Evolutionary conservation across 1,140 invertebrate species (phyloP), one percentile per base, ranked within the genome.

Genomic region (Delia radicum): DNA sequence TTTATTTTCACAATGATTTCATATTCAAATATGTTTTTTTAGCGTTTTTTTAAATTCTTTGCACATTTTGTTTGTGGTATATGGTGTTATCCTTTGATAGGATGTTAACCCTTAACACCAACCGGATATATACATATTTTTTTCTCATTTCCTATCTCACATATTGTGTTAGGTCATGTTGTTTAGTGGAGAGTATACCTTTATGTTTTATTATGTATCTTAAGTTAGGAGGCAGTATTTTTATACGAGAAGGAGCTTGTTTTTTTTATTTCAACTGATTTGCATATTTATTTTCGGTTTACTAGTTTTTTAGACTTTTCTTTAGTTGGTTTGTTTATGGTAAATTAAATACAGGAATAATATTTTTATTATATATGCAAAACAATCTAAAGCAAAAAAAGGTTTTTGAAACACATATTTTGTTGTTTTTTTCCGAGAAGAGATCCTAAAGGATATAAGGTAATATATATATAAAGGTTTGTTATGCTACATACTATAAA

Each of bases 291-390:
- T n/a, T 65, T 21, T 6, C 15, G 27, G 2, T 28, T 33, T 21
- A 4, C 31, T 33, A 33, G 31, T 33, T 33, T 33, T 33, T 4
- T 33, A 33, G 31, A 33, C 12, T 69, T 3, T 69, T 18, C 65
- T 28, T 3, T 29, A 3, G n/a, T 7, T 31, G 29, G 15, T 67
- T 29, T 63, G n/a, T 63, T 67, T 28, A 18, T 69, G 65, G 6
- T 69, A 69, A 69, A 69, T 69, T 33, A 21, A 37, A 55, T 33
- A 69, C 29, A 69, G 65, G 29, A 29, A 69, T 33, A 69, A 33
- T 69, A 29, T 67, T 67, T 67, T 67, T 28, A 67, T 67, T 55
- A n/a, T 67, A 29, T 67, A 67, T 67, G 63, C 63, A 67, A 29
- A 67, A 67, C 28, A 67, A 67, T 67, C 26, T 67, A 12, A 7